These are phyloP conservation scores for Antennarius maculatus DNA, from an alignment of 2,797 vertebrate genomes.

Conservation along the genomic window DNA sequence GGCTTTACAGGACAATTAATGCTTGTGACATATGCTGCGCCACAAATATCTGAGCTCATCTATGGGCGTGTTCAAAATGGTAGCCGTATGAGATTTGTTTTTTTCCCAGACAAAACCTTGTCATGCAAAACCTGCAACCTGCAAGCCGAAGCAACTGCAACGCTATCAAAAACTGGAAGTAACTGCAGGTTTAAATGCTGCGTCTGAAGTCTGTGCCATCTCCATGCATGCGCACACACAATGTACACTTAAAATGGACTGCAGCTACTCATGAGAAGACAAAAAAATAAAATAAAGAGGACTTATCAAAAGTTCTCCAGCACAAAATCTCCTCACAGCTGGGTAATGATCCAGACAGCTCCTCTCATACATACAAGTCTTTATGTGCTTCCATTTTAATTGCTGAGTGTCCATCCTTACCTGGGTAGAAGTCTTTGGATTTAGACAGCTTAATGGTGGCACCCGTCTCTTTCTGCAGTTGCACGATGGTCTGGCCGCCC, in stretches of 20 bases:
- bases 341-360: slow-evolving; percentile 13
- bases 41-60: not conserved
- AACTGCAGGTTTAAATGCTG: slow-evolving; percentile 23
- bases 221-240: slow-evolving; percentile 31
- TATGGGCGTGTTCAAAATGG: slow-evolving; percentile 37
- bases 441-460: slow-evolving; percentile 97
- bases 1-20: slow-evolving; percentile 15
- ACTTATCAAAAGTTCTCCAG: slow-evolving; percentile 29
- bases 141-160: not conserved
- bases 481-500: slow-evolving; percentile 95
- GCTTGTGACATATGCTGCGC: slow-evolving; percentile 26
- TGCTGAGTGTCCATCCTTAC: slow-evolving; percentile 72
- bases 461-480: slow-evolving; percentile 95
- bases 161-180: slow-evolving; percentile 16
- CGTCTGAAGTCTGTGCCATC: slow-evolving; percentile 20
- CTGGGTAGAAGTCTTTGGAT: slow-evolving; percentile 98
- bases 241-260: slow-evolving; percentile 40
- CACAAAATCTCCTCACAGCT: slow-evolving; percentile 20
- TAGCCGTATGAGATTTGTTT: slow-evolving; percentile 8
- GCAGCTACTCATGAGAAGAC: slow-evolving; percentile 25
- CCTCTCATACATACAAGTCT: slow-evolving; percentile 16
- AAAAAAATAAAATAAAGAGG: slow-evolving; percentile 30
- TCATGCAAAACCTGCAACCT: slow-evolving; percentile 9
- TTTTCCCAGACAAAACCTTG: slow-evolving; percentile 2
- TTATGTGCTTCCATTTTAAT: slow-evolving; percentile 34